phyloP scores from a whole-genome alignment of 2,113 vertebrate genomes.

The Numida meleagris region DNA sequence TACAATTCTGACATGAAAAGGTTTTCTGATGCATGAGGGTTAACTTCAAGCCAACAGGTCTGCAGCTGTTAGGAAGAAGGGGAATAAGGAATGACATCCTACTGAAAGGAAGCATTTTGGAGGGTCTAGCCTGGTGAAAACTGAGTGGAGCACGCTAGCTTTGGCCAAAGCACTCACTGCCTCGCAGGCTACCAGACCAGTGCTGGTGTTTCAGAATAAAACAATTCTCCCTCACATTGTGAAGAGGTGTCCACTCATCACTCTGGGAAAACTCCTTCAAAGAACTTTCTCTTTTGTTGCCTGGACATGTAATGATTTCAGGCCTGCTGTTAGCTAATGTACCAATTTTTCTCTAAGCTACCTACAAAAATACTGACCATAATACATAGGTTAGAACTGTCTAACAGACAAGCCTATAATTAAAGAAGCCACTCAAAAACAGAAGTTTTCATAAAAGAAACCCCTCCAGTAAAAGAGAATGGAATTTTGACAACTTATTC shows the following conservation, averaged over 20 bases:
- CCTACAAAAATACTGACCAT: constrained; percentile 34
- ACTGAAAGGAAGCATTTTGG: neutral
- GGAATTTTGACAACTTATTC: constrained; percentile 49
- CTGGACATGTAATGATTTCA: constrained; percentile 15
- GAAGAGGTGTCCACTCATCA: neutral
- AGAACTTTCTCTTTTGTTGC: constrained; percentile 14
- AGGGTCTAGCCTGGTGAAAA: neutral
- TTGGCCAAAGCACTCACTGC: accelerated
- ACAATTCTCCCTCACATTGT: neutral
- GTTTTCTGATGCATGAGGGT: neutral
- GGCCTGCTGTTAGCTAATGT: constrained; percentile 19
- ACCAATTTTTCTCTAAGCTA: constrained; percentile 31
- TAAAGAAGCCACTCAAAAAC: constrained; percentile 54
- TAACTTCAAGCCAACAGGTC: neutral
- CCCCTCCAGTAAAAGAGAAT: constrained; percentile 49
- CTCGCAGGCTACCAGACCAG: neutral
- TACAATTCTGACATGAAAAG: neutral
- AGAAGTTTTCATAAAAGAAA: constrained; percentile 57
- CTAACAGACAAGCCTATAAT: constrained; percentile 44
- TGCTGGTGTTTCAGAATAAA: neutral
- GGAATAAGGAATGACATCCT: neutral
- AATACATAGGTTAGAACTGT: constrained; percentile 28
- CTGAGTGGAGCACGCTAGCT: neutral
- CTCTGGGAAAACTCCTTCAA: neutral
- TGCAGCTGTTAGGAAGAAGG: neutral